Evolutionary conservation across 2,797 vertebrate genomes (phyloP).

Genomic region (Paratrypauchen microcephalus): DNA sequence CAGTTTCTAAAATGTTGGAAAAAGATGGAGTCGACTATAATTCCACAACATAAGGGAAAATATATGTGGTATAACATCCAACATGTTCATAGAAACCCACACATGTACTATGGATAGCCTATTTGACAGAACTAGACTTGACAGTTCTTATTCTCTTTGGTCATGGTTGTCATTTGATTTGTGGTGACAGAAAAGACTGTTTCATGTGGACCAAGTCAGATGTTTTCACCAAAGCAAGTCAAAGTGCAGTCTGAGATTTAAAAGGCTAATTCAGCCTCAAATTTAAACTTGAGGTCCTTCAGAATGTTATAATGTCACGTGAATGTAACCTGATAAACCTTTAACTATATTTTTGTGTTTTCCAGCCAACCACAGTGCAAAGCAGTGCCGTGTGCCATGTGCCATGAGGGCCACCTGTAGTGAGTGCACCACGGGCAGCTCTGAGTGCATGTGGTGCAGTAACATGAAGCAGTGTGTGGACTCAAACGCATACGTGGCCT

Average conservation of each 20-base stretch:
- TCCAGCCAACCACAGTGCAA: slow-evolving; percentile 95
- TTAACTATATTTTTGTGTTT: background rate
- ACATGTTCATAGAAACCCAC: too few relatives aligned
- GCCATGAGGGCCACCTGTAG: slow-evolving; percentile 85
- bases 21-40: too few relatives aligned
- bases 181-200: background rate
- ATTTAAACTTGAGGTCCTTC: background rate
- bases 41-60: too few relatives aligned
- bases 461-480: slow-evolving; percentile 99
- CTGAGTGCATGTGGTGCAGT: slow-evolving; percentile 99
- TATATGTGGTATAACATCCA: too few relatives aligned
- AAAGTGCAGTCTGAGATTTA: background rate
- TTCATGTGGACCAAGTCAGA: too few relatives aligned
- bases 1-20: too few relatives aligned
- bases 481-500: slow-evolving; percentile 96
- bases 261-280: background rate
- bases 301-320: background rate
- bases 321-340: background rate
- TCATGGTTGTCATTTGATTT: background rate
- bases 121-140: too few relatives aligned
- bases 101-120: too few relatives aligned
- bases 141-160: too few relatives aligned
- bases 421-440: slow-evolving; percentile 94
- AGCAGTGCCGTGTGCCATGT: slow-evolving; percentile 93
- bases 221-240: background rate